Conservation (phyloP, 1,140 invertebrate species). For the Bombus sylvicola region DNA sequence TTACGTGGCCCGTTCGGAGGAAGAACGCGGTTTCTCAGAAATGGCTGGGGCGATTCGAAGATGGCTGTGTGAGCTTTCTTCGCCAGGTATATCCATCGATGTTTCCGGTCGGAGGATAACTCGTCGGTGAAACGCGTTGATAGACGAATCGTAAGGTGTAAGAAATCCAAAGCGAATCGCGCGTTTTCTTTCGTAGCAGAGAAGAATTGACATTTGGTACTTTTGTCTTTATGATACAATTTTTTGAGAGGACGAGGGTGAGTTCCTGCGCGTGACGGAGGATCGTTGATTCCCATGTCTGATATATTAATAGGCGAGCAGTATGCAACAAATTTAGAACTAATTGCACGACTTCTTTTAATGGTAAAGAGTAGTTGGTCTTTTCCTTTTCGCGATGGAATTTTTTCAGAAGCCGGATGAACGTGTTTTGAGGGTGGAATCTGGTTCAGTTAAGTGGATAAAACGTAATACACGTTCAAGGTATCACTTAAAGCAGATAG, state of each 20-base stretch:
- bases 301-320: no score
- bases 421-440: neutral
- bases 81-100: no score
- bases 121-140: neutral
- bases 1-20: conserved; percentile 12
- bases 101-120: neutral
- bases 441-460: neutral
- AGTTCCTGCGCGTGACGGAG: no score
- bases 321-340: no score
- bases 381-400: no score
- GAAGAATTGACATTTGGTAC: neutral
- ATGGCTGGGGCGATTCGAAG: neutral
- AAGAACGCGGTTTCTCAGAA: neutral
- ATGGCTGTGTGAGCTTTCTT: conserved; percentile 6
- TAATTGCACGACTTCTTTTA: no score
- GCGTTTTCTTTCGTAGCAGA: neutral
- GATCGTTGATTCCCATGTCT: no score
- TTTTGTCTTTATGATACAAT: neutral
- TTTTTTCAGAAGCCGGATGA: neutral
- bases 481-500: neutral
- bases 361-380: no score
- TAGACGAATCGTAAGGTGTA: neutral
- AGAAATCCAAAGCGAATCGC: neutral
- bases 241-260: no score
- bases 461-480: neutral